A percentile compares a stretch with the other conserved stretches of the same genome.
These are phyloP conservation scores for Parascotia fuliginaria DNA, from an alignment of 2,888 invertebrate genomes.

Conservation along the genomic window DNA sequence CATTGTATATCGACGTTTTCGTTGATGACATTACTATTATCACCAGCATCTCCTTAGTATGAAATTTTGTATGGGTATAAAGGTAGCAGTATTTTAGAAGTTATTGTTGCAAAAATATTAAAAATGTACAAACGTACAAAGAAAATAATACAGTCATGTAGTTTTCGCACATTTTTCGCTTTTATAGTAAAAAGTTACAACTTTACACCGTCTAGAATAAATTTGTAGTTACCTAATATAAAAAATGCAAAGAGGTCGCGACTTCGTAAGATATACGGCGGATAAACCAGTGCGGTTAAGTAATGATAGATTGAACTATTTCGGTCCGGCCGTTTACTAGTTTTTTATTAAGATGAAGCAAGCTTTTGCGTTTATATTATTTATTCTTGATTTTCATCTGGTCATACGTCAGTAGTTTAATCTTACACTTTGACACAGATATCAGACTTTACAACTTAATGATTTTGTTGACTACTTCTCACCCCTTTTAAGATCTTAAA, in stretches of 20 bases:
- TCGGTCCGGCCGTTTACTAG: constrained; percentile 10
- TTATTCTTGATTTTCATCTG: neutral
- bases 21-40: constrained; percentile 42
- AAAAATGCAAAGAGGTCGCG: constrained; percentile 33
- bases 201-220: neutral
- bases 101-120: too few relatives aligned
- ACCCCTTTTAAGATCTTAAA: too few relatives aligned
- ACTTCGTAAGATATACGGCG: constrained; percentile 24
- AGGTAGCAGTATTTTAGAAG: too few relatives aligned
- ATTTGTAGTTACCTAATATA: neutral
- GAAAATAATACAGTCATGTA: too few relatives aligned
- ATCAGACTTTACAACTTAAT: too few relatives aligned
- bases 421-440: neutral
- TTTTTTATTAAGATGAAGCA: constrained; percentile 8
- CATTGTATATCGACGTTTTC: constrained; percentile 38
- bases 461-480: too few relatives aligned
- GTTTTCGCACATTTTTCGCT: neutral
- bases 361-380: neutral
- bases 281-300: constrained; percentile 29
- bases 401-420: neutral
- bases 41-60: constrained; percentile 18
- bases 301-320: constrained; percentile 37
- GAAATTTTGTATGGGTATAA: too few relatives aligned
- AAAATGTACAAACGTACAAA: too few relatives aligned
- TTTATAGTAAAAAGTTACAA: neutral